Percentiles rank a stretch among this genome's conserved stretches.
These are phyloP conservation scores for Bombus ignitus DNA, from an alignment of 1,140 invertebrate genomes.

Conservation along the genomic window DNA sequence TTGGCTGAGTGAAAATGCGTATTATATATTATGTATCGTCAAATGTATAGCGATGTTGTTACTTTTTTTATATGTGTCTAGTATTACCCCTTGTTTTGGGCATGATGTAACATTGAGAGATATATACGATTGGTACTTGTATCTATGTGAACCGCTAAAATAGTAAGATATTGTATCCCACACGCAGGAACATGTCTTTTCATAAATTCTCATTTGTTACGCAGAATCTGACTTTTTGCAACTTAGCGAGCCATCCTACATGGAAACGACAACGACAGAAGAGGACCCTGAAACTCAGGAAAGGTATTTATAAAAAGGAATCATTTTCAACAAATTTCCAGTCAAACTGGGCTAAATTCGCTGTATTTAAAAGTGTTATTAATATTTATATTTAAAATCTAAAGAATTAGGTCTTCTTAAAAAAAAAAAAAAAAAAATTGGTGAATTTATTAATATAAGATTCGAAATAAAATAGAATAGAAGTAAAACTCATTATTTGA, in stretches of 20 bases:
- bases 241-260: slow-evolving; percentile 84
- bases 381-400: no score
- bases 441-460: no score
- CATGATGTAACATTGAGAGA: slow-evolving; percentile 79
- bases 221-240: slow-evolving; percentile 85
- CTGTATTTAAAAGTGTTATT: no score
- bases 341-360: no score
- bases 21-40: slow-evolving; percentile 75
- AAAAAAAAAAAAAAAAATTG: no score
- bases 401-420: no score
- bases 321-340: no score
- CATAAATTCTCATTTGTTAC: slow-evolving; percentile 70
- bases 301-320: slow-evolving; percentile 76
- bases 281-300: slow-evolving; percentile 83
- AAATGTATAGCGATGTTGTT: slow-evolving; percentile 77
- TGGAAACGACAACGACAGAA: slow-evolving; percentile 83
- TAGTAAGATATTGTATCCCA: slow-evolving; percentile 35
- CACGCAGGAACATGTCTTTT: slow-evolving; percentile 38
- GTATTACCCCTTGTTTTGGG: slow-evolving; percentile 80
- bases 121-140: slow-evolving; percentile 73
- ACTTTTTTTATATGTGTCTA: slow-evolving; percentile 82
- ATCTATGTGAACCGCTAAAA: slow-evolving; percentile 70
- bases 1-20: slow-evolving; percentile 74
- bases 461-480: no score
- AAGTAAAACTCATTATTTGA: no score